Base-by-base conservation (phyloP, 2,113 vertebrate species). In the Neodon shergylaensis region DNA sequence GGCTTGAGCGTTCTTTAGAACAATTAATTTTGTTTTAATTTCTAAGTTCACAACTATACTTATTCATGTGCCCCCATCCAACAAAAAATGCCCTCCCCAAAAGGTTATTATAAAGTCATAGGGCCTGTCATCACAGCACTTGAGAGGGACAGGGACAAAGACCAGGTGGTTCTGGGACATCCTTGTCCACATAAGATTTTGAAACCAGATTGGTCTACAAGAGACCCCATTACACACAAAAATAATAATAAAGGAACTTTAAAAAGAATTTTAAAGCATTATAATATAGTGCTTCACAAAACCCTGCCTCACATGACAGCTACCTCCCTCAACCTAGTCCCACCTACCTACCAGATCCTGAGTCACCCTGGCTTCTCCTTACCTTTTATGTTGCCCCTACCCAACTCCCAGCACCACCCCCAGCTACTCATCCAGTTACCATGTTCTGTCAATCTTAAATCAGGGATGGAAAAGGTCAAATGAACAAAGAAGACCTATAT, bases 11-110 rank as follows among this genome's bases (percentile, higher is more conserved):
- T 61, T 84, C 72, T 89, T 91, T 36, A 88, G 49, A 82, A 88
- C 24, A 91, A 65, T 49, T 72, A 61, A 9, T 72, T 93, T 88
- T 90, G 52, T 73, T 91, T 92, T 91, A 58, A 86, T 86, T 88
- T 88, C 73, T 78, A 96, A 89, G 36, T 84, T 66, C 72, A 96
- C 24, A 90, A 65, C 16, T 42, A 88, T 21, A 92, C 36, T 44
- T 68, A 68, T 74, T 91, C 31, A 83, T 6, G 36, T 65, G 22
- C 47, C 8, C 47, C 26, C 5, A n/a, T 66, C n/a, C 11, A 94
- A 84, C 10, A 82, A 42, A 82, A 83, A 94, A 36, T 39, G 44
- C 3, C 63, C 68, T n/a, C 6, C 6, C 26, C 49, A 82, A 77
- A 88, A 72, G 68, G 16, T 86, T 85, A 87, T 54, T 31, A 31